These are phyloP conservation scores for Heliconius aoede DNA, from an alignment of 2,888 invertebrate species.

Conservation along the genomic window DNA sequence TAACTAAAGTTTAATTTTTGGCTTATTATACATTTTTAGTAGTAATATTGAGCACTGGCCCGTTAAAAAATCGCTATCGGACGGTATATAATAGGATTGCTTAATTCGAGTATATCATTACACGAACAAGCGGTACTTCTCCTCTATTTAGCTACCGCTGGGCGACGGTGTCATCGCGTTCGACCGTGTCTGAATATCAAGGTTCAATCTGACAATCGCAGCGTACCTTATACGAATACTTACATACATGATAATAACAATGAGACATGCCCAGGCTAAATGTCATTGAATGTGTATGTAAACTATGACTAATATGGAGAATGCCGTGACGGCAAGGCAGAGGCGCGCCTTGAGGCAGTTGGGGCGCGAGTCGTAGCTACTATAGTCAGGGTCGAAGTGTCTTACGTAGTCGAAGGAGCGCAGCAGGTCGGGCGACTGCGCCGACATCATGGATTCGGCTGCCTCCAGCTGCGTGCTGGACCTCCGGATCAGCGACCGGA, in stretches of 20 bases:
- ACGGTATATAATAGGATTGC: slow-evolving; percentile 17
- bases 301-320: slow-evolving; percentile 78
- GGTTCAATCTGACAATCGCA: slow-evolving; percentile 71
- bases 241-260: slow-evolving; percentile 73
- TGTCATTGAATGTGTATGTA: slow-evolving; percentile 80
- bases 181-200: slow-evolving; percentile 31
- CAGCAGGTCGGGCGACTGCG: slow-evolving; percentile 76
- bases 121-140: slow-evolving; percentile 7
- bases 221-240: slow-evolving; percentile 68
- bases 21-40: slow-evolving; percentile 18
- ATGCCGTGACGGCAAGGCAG: slow-evolving; percentile 78
- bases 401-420: slow-evolving; percentile 82
- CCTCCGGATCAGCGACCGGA: slow-evolving; percentile 85
- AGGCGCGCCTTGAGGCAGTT: slow-evolving; percentile 72
- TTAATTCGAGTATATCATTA: slow-evolving; percentile 16
- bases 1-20: slow-evolving; percentile 24
- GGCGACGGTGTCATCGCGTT: neutral
- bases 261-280: slow-evolving; percentile 77
- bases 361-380: slow-evolving; percentile 63
- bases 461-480: slow-evolving; percentile 85
- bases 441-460: slow-evolving; percentile 84
- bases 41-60: slow-evolving; percentile 14
- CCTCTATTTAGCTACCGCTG: too few species aligned
- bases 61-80: slow-evolving; percentile 5
- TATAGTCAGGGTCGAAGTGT: slow-evolving; percentile 75